Conservation (phyloP, 2,888 invertebrate genomes). For the Esperia sulphurella region DNA sequence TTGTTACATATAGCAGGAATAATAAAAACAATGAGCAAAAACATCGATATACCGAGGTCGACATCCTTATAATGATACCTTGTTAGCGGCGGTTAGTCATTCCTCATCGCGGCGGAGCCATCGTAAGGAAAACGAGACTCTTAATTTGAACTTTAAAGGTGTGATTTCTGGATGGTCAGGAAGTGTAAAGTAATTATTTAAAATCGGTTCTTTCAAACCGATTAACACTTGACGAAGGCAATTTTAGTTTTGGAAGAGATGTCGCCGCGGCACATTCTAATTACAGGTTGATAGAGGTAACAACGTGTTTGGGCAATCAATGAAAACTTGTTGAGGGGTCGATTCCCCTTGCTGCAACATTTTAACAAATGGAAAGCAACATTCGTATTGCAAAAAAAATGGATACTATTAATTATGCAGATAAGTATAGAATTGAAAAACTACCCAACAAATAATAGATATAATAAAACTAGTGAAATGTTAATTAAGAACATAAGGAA, state of each 20-base stretch:
- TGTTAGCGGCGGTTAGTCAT: constrained; percentile 72
- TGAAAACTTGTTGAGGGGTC: not conserved
- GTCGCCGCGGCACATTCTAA: constrained; percentile 31
- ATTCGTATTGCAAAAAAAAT: not conserved
- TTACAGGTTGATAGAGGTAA: constrained; percentile 10
- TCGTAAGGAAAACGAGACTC: constrained; percentile 56
- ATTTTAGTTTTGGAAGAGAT: constrained; percentile 40
- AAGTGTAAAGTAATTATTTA: constrained; percentile 70
- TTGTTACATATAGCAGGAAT: constrained; percentile 4
- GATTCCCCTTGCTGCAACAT: constrained; percentile 4
- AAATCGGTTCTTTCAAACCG: constrained; percentile 43
- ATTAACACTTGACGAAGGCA: constrained; percentile 38
- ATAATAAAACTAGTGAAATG: too few relatives aligned
- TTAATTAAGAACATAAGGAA: too few relatives aligned
- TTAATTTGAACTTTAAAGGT: constrained; percentile 69
- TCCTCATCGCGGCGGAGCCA: constrained; percentile 41
- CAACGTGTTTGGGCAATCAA: constrained; percentile 10
- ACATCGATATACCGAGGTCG: constrained; percentile 57
- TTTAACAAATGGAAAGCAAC: not conserved
- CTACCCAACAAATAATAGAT: too few relatives aligned
- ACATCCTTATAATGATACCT: constrained; percentile 71
- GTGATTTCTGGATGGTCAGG: constrained; percentile 62
- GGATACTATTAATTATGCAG: too few relatives aligned
- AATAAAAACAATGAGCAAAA: constrained; percentile 44
- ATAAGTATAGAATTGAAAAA: too few relatives aligned